Evolutionary conservation across 2,113 vertebrate genomes (phyloP), one percentile per base, ranked within the genome.

Genomic region (Halichoerus grypus): DNA sequence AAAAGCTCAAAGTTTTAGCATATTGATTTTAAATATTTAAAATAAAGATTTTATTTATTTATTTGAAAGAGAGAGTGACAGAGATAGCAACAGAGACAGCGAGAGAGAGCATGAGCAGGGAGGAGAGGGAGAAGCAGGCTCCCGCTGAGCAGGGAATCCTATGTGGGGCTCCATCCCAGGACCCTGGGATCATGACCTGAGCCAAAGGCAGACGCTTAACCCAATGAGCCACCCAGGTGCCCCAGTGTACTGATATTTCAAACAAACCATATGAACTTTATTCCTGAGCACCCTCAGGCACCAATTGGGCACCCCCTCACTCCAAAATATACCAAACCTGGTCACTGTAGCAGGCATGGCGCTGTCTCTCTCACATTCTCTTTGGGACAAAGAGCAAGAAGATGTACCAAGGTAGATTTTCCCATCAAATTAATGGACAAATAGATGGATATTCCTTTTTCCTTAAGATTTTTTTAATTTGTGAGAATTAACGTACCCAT

Each of bases 211-310:
- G 51, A 53, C 51, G 8, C 46, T 8, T 8, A 46, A 53, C 51
- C 39, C 39, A 42, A 42, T 53, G 51, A 53, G 61, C 28, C 28
- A 65, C 63, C 28, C 63, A 65, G 63, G 14, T 3, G 28, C 28
- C 28, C 28, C 14, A 74, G 33, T 26, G 55, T 42, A 55, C 5
- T 86, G 49, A 72, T 65, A 80, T 92, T 91, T 88, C 67, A 95
- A 89, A 97, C 22, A 93, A 88, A 92, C 55, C 24, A 80, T 57
- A 94, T 63, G 42, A 87, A 84, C 22, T 83, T 86, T 88, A 77
- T 69, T 90, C 51, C n/a, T 21, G 69, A 89, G 24, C 18, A 93
- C 36, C 18, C n/a, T 89, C 46, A 24, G 55, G 39, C 42, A 95
- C 18, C 53, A 77, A 42, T 0, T 26, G 65, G 61, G 28, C 31